Conservation (phyloP, 2,888 invertebrate genomes). For the Tanypteryx hageni region DNA sequence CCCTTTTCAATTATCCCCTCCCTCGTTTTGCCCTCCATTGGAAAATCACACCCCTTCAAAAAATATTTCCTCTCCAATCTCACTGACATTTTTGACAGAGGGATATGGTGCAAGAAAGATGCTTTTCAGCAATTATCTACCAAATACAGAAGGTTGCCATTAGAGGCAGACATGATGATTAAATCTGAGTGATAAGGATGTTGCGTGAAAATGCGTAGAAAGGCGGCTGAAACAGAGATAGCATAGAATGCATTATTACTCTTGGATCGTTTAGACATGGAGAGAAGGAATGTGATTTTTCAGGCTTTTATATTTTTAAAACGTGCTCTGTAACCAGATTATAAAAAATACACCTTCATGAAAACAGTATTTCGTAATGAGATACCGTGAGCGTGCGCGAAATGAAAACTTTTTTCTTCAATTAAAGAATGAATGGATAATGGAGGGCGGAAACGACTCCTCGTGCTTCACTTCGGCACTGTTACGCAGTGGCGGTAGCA, state of each 20-base stretch:
- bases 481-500: slow-evolving; percentile 44
- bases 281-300: not conserved
- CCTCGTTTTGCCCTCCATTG: not conserved
- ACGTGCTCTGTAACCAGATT: not conserved
- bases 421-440: slow-evolving; percentile 44
- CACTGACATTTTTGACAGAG: too few relatives aligned
- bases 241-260: not conserved
- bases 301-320: not conserved
- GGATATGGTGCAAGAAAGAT: too few relatives aligned
- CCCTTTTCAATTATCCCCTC: not conserved
- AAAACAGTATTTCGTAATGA: slow-evolving; percentile 13
- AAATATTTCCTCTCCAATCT: too few relatives aligned
- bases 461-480: slow-evolving; percentile 1
- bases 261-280: not conserved
- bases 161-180: not conserved
- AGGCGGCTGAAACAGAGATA: not conserved
- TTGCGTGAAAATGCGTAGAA: not conserved
- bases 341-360: not conserved
- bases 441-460: slow-evolving; percentile 49
- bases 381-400: slow-evolving; percentile 16
- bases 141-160: too few relatives aligned
- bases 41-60: not conserved
- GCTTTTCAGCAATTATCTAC: too few relatives aligned
- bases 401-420: slow-evolving; percentile 10
- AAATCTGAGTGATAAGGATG: not conserved